These are phyloP conservation scores for Cantharis rustica DNA, from an alignment of 2,888 invertebrate genomes.

Conservation along the genomic window DNA sequence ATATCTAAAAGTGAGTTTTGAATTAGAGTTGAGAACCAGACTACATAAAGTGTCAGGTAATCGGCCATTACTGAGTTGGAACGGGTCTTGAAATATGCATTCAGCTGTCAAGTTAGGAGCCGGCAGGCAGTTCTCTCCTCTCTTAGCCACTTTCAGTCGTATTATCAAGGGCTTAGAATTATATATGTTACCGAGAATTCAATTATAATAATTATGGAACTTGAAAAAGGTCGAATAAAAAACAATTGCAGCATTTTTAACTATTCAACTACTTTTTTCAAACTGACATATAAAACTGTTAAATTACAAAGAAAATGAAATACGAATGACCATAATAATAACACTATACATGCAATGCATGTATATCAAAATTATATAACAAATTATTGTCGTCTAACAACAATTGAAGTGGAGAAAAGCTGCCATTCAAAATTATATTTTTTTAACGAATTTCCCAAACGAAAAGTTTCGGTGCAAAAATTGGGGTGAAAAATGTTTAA, in stretches of 20 bases:
- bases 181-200: constrained; percentile 33
- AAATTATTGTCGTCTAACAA: neutral
- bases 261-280: constrained; percentile 23
- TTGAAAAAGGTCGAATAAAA: constrained; percentile 29
- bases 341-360: neutral
- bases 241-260: constrained; percentile 24
- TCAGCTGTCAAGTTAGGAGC: constrained; percentile 37
- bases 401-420: neutral
- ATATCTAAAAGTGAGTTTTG: constrained; percentile 26
- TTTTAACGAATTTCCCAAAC: neutral
- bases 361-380: neutral
- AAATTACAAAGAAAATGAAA: constrained; percentile 18
- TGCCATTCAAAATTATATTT: neutral
- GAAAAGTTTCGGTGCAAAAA: neutral
- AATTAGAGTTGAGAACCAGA: constrained; percentile 29
- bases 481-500: neutral
- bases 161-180: constrained; percentile 33
- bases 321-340: neutral
- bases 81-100: constrained; percentile 38
- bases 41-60: constrained; percentile 33
- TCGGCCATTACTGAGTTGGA: constrained; percentile 33
- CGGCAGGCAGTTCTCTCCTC: constrained; percentile 27
- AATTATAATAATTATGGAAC: constrained; percentile 33
- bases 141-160: constrained; percentile 29
- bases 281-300: constrained; percentile 21